phyloP scores from a whole-genome alignment of 1,140 invertebrate genomes.

The Lamellibrachia luymesi region DNA sequence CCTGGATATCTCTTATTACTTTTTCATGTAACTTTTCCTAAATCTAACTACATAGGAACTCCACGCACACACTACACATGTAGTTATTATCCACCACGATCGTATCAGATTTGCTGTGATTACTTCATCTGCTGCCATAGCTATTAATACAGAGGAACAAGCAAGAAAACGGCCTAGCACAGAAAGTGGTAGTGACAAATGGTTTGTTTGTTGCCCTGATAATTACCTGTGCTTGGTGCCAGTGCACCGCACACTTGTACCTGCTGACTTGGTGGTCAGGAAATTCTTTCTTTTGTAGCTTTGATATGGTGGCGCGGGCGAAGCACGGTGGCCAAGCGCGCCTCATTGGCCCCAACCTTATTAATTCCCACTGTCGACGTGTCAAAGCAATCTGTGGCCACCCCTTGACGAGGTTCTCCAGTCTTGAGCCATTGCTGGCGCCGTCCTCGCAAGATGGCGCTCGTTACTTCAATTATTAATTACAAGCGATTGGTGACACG shows the following conservation, averaged over 20 bases:
- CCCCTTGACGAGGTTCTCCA: not conserved
- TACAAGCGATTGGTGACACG: not conserved
- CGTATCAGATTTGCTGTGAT: not conserved
- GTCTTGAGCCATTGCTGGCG: not conserved
- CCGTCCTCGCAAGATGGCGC: not conserved
- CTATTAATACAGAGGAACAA: not conserved
- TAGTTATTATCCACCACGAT: not conserved
- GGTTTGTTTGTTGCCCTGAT: not conserved
- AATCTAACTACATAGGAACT: not conserved
- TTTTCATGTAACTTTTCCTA: not conserved
- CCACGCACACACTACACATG: not conserved
- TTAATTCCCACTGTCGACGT: not conserved
- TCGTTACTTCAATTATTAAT: slow-evolving; percentile 2
- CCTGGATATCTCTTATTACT: not conserved
- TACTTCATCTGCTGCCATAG: not conserved
- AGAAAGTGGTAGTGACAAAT: not conserved
- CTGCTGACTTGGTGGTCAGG: not conserved
- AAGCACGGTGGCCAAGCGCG: too few relatives aligned
- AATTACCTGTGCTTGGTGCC: not conserved
- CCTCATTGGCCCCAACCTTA: not conserved
- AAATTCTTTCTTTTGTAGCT: not conserved
- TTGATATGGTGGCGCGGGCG: not conserved
- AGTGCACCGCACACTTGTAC: not conserved
- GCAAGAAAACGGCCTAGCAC: not conserved
- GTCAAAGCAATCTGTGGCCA: not conserved